phyloP scores from a whole-genome alignment of 2,113 vertebrate species.

The Arothron firmamentum region DNA sequence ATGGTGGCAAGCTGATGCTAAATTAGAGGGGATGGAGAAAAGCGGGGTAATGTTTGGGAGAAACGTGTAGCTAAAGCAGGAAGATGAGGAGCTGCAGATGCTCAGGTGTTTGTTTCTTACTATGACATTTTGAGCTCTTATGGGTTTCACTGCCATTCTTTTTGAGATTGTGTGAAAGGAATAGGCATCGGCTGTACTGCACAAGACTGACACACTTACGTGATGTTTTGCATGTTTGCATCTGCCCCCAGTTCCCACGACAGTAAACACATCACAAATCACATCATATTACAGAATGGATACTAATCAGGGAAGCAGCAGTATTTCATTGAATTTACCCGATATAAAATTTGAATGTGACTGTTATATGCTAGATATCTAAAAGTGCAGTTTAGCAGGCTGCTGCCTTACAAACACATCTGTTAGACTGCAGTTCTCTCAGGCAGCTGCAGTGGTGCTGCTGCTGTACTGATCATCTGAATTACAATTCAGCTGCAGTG shows the following conservation, averaged over 20 bases:
- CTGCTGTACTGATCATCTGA: constrained; percentile 55
- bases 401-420: constrained; percentile 2
- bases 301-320: neutral
- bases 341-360: neutral
- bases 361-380: neutral
- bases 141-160: neutral
- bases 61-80: constrained; percentile 41
- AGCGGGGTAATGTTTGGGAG: constrained; percentile 54
- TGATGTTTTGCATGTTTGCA: neutral
- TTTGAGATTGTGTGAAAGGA: neutral
- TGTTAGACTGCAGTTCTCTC: constrained; percentile 56
- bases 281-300: neutral
- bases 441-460: constrained; percentile 67
- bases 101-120: constrained; percentile 39
- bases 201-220: neutral
- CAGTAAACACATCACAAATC: constrained; percentile 15
- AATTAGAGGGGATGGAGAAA: constrained; percentile 61
- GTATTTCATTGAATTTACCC: neutral
- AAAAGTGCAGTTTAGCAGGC: neutral
- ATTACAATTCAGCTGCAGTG: constrained; percentile 58
- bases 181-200: neutral
- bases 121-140: constrained; percentile 10
- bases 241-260: constrained; percentile 12
- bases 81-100: constrained; percentile 25
- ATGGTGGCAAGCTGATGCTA: constrained; percentile 67